A percentile compares a stretch with the other conserved stretches of the same genome.
Evolutionary conservation across 1,140 invertebrate genomes (phyloP).

Genomic region (Drosophila mayri): DNA sequence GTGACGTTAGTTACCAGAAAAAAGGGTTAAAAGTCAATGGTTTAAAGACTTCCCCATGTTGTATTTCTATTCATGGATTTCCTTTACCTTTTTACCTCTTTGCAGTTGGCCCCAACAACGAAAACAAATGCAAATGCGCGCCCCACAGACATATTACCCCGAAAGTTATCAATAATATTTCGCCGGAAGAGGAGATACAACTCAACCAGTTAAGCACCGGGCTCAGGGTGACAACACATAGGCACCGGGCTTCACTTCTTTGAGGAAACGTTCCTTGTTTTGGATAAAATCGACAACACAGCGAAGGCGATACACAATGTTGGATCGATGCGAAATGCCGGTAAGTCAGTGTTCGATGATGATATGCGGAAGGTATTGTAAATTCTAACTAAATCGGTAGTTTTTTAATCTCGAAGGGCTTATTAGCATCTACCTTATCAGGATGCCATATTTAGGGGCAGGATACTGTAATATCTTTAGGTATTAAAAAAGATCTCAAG

Average conservation of each 20-base stretch:
- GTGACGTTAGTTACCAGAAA: constrained; percentile 30
- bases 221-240: constrained; percentile 41
- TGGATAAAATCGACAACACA: constrained; percentile 48
- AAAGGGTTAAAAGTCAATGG: constrained; percentile 78
- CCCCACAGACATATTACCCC: constrained; percentile 64
- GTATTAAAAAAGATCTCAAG: no score
- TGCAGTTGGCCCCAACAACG: constrained; percentile 64
- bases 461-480: no score
- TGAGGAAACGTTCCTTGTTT: constrained; percentile 42
- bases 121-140: constrained; percentile 78
- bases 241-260: constrained; percentile 46
- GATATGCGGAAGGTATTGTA: not conserved
- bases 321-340: constrained; percentile 85
- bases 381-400: not conserved
- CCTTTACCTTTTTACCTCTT: constrained; percentile 37
- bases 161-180: constrained; percentile 67
- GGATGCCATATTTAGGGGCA: no score
- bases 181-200: constrained; percentile 43
- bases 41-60: constrained; percentile 54
- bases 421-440: not conserved
- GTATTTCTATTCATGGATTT: constrained; percentile 34
- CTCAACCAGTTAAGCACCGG: constrained; percentile 61
- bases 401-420: not conserved
- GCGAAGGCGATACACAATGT: constrained; percentile 63
- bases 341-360: constrained; percentile 57